Evolutionary conservation across 2,888 invertebrate genomes (phyloP), one percentile per base, ranked within the genome.

Genomic region (Dolomedes plantarius): DNA sequence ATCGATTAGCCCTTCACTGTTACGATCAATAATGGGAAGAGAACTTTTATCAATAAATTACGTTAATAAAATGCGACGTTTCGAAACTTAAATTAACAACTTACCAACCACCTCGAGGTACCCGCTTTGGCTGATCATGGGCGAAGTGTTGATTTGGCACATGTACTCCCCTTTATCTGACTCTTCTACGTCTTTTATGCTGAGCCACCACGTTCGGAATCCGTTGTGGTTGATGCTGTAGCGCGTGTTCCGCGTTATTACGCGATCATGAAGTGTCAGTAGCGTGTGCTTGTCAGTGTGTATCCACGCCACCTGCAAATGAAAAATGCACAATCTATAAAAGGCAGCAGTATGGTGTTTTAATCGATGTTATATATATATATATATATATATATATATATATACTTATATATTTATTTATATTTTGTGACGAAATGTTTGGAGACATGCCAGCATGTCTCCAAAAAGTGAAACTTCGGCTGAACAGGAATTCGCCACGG

Each of bases 41-140:
- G n/a, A n/a, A n/a, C n/a, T n/a, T n/a, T n/a, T n/a, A n/a, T n/a
- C n/a, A n/a, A n/a, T n/a, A n/a, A n/a, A n/a, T n/a, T n/a, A n/a
- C n/a, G n/a, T n/a, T n/a, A n/a, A n/a, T n/a, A n/a, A n/a, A n/a
- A n/a, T n/a, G n/a, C n/a, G n/a, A n/a, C n/a, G n/a, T n/a, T n/a
- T n/a, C n/a, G n/a, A n/a, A n/a, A n/a, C n/a, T 36, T 36, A 36
- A 5, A 36, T 7, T 36, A 9, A 9, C 36, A n/a, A 92, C 96
- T 94, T 91, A 97, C 97, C 97, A 56, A 97, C 96, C 87, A 97
- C 97, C 92, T 97, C 96, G 56, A 97, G 93, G 91, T 96, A 97
- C 83, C 97, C 97, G 50, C 97, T 96, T 93, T 97, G 97, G 91
- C 96, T 97, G 91, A 97, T 97, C 97, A 97, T 97, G 0, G 97